Evolutionary conservation across 2,797 vertebrate species (phyloP), one percentile per base, ranked within the genome.

Genomic region (Tapera naevia): DNA sequence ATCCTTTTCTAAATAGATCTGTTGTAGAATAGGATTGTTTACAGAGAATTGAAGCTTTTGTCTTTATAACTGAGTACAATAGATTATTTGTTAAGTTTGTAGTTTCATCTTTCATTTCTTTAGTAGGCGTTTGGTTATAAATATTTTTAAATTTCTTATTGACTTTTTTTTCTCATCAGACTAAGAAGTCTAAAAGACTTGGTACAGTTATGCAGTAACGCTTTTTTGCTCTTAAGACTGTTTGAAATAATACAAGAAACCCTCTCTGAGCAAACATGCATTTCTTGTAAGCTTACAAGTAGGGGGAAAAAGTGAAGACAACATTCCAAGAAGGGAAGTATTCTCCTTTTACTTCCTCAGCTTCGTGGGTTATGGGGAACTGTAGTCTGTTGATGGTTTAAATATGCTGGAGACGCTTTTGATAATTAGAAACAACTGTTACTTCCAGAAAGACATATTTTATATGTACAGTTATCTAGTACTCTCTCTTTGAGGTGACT

Each of bases 21-120:
- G 91, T 88, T 96, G 81, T 80, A 85, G 90, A 89, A 70, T 67
- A 76, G 94, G 83, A 89, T 96, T 95, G 94, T 95, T 94, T 94
- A 91, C 45, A 95, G 83, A 92, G 83, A 88, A 73, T 60, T 91
- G 64, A 72, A 81, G 86, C 65, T 95, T 94, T 93, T 95, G 86
- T 94, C 86, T 93, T 85, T 86, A 35, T 73, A 39, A 87, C 45
- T 25, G 45, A 87, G n/a, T 43, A 93, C 79, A 94, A 46, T 57
- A 37, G 83, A 22, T 87, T 76, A 66, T 90, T 95, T 94, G 91
- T 94, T 70, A 91, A 88, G 64, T 93, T 94, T 85, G 86, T 53
- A 54, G 51, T 84, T 94, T 86, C 62, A 66, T 74, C 22, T 32
- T 80, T 32, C 66, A n/a, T 54, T 60, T 50, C 86, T 91, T 86